A percentile compares a stretch with the other conserved stretches of the same genome.
These are phyloP conservation scores for Apis florea DNA, from an alignment of 1,140 invertebrate species.

Conservation along the genomic window DNA sequence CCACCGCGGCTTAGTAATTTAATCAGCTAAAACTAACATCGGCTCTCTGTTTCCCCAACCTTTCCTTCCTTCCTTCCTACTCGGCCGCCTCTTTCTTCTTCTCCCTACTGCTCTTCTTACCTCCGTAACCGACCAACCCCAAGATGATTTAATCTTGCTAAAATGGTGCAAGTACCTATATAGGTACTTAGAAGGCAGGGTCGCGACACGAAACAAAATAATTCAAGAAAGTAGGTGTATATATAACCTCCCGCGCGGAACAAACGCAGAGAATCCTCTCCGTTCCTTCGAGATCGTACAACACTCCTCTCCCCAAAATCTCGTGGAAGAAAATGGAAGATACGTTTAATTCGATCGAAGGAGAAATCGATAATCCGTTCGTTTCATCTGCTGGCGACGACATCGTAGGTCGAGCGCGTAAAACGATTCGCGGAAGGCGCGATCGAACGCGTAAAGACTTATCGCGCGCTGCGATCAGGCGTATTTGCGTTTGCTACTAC, in stretches of 20 bases:
- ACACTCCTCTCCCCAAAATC: too few relatives aligned
- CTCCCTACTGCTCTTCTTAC: conserved; percentile 65
- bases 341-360: too few relatives aligned
- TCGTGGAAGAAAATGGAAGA: too few relatives aligned
- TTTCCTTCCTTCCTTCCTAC: conserved; percentile 61
- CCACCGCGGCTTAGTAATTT: conserved; percentile 79
- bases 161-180: conserved; percentile 74
- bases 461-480: conserved; percentile 50
- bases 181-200: conserved; percentile 68
- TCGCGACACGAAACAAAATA: conserved; percentile 73
- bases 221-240: conserved; percentile 71
- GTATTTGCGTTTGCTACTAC: conserved; percentile 76
- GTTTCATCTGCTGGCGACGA: neutral
- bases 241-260: conserved; percentile 15
- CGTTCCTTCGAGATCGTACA: too few relatives aligned
- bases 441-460: conserved; percentile 50
- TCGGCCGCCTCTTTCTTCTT: conserved; percentile 65
- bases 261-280: conserved; percentile 3
- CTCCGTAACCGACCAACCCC: conserved; percentile 70
- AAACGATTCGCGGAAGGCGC: conserved; percentile 28
- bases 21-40: conserved; percentile 81
- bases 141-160: conserved; percentile 80
- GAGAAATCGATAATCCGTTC: neutral
- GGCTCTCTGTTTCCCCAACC: conserved; percentile 68
- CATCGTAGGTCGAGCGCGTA: conserved; percentile 48